These are phyloP conservation scores for Boulengeromyrus knoepffleri DNA, from an alignment of 2,113 vertebrate species.

Conservation along the genomic window DNA sequence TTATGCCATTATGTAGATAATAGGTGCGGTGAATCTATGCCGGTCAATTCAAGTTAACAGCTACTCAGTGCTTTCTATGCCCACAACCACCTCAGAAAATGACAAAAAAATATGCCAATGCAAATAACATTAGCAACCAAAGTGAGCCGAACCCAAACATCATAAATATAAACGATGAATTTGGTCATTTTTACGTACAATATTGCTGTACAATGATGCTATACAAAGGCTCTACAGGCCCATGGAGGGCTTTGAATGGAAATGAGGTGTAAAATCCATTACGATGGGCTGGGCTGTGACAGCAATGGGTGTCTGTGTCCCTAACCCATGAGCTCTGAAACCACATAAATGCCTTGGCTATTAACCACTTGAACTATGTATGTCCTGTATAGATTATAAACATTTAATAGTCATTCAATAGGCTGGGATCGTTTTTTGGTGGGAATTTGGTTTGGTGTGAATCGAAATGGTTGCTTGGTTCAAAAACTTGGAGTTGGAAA, in stretches of 20 bases:
- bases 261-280: slow-evolving; percentile 11
- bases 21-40: background rate
- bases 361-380: background rate
- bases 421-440: background rate
- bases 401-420: background rate
- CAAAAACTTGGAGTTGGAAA: background rate
- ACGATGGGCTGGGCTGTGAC: background rate
- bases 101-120: background rate
- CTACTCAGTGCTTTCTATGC: background rate
- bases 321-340: background rate
- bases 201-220: background rate
- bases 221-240: background rate
- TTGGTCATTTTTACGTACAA: background rate
- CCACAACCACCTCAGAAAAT: background rate
- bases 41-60: background rate
- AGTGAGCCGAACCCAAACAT: background rate
- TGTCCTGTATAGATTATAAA: background rate
- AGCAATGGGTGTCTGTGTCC: slow-evolving; percentile 4
- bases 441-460: background rate
- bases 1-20: background rate
- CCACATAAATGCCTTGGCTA: background rate
- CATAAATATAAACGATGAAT: slow-evolving; percentile 1
- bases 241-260: background rate
- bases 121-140: background rate
- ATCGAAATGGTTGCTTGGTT: background rate